A percentile compares a stretch with the other conserved stretches of the same genome.
Conservation (phyloP, 1,140 invertebrate species). For the Planococcus citri region DNA sequence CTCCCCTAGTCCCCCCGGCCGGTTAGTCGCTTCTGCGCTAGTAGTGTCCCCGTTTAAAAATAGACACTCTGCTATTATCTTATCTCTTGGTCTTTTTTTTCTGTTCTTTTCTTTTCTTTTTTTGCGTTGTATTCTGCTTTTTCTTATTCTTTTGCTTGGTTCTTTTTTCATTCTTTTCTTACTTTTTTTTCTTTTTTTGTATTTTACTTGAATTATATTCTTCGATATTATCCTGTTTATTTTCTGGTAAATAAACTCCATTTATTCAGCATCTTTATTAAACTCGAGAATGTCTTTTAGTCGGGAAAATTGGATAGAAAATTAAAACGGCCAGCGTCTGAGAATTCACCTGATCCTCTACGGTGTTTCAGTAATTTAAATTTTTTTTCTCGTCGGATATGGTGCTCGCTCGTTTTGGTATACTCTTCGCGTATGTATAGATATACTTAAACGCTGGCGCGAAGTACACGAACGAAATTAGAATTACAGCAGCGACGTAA, state of each 20-base stretch:
- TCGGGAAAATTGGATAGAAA: constrained; percentile 5
- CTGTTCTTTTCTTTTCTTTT: not conserved
- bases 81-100: constrained; percentile 6
- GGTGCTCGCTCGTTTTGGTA: too few species aligned
- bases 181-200: not conserved
- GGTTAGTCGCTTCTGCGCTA: not conserved
- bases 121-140: not conserved
- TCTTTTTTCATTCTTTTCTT: not conserved
- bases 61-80: constrained; percentile 17
- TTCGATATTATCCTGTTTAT: constrained; percentile 19
- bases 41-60: constrained; percentile 9
- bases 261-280: constrained; percentile 15
- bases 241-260: constrained; percentile 18
- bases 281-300: not conserved
- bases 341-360: not conserved
- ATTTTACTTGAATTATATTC: constrained; percentile 17
- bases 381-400: not conserved
- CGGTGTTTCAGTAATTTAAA: not conserved
- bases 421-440: too few species aligned
- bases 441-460: too few species aligned
- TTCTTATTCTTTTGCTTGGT: too few species aligned
- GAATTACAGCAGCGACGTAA: too few species aligned
- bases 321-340: not conserved
- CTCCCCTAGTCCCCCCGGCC: not conserved
- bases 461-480: too few species aligned